Conservation (phyloP, 2,113 vertebrate genomes). For the Pycnonotus jocosus region DNA sequence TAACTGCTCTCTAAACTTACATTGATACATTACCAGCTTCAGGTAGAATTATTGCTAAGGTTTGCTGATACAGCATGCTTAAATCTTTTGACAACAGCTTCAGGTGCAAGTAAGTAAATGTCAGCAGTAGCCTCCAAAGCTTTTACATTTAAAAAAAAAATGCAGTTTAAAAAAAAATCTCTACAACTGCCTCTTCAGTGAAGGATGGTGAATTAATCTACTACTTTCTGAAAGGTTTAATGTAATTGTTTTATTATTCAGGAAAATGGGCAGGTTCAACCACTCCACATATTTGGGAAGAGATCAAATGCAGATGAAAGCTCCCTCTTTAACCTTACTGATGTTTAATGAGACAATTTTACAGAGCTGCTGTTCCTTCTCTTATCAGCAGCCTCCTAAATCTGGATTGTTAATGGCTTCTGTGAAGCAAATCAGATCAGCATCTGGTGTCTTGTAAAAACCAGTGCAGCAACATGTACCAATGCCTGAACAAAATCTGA, state of each 20-base stretch:
- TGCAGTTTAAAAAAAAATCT: neutral
- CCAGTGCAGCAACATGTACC: neutral
- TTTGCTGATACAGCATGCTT: neutral
- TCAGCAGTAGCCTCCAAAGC: neutral
- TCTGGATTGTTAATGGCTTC: neutral
- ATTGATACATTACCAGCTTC: neutral
- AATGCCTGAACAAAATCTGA: neutral
- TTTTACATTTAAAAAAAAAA: neutral
- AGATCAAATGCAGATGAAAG: slow-evolving; percentile 22
- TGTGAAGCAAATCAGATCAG: slow-evolving; percentile 30
- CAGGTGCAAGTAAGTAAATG: neutral
- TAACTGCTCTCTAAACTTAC: neutral
- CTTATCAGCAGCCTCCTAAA: slow-evolving; percentile 28
- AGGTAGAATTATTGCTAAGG: neutral
- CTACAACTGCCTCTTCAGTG: neutral
- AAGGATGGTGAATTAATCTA: neutral
- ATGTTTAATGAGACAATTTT: neutral
- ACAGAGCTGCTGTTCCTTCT: neutral
- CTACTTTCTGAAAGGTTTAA: neutral
- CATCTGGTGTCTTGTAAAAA: slow-evolving; percentile 7
- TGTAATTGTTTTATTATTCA: neutral
- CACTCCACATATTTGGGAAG: neutral
- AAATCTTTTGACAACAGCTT: neutral
- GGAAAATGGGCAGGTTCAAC: neutral
- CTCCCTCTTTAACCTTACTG: neutral